Evolutionary conservation across 2,888 invertebrate species (phyloP), one percentile per base, ranked within the genome.

Genomic region (Chloromyia formosa): DNA sequence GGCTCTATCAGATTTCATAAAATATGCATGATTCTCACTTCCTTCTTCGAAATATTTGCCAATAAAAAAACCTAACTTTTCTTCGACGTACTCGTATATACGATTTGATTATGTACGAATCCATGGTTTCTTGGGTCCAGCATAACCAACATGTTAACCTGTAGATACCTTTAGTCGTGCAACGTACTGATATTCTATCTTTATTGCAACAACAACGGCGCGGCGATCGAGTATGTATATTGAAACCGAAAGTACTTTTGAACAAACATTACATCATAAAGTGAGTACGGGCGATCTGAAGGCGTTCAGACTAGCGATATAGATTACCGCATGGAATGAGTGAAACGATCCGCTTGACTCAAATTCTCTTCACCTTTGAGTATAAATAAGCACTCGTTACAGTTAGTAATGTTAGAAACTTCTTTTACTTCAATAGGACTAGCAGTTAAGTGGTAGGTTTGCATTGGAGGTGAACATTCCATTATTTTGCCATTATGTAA

Each of bases 201-300:
- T 22, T 22, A 22, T 20, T 14, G 61, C 61, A 5, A n/a, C 2
- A 49, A n/a, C 1, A 49, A 49, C 42, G 42, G 27, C 61, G 20
- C 18, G 10, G 20, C 53, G n/a, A 1, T 16, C 53, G 2, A 53
- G 10, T 18, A 20, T 23, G 12, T 16, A 49, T 22, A 20, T 49
- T 49, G 66, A 66, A 66, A 66, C 66, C 22, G 66, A 66, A 66
- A 66, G 66, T 66, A 49, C 23, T 60, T 60, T 22, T 60, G 23
- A 61, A 18, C 23, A 35, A 49, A 66, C 14, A 20, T 66, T 66
- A 66, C 66, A 20, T 66, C 66, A 66, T 49, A n/a, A 49, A 49
- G 22, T 49, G 66, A 35, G 49, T 18, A 66, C 66, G 20, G 22
- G 66, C 53, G 12, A 61, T 23, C n/a, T 14, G 20, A 23, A 10